Evolutionary conservation across 2,113 vertebrate genomes (phyloP), one percentile per base, ranked within the genome.

Genomic region (Nothoprocta pentlandii): DNA sequence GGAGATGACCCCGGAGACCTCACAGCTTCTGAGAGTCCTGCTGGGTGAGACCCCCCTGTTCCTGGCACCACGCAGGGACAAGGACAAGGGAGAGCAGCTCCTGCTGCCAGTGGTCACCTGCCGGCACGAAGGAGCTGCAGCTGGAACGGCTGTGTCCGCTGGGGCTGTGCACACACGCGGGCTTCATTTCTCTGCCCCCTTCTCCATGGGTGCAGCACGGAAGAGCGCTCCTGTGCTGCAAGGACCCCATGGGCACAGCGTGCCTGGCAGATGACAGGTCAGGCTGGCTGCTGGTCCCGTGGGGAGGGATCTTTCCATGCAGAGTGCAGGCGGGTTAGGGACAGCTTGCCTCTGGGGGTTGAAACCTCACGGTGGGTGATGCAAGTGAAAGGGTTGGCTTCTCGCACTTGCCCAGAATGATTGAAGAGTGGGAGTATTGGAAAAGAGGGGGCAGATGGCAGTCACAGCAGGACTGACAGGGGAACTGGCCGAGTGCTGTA

Each of bases 361-460:
- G 78, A 66, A 84, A 71, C 34, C 8, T 75, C 49, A 44, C 44
- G 88, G 59, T n/a, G 81, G 20, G n/a, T 49, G 36, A 69, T 4
- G 3, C 9, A 58, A 85, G 41, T 46, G 23, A 80, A 89, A 87
- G 36, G 32, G 69, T 74, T 87, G 63, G 36, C 32, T 93, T 90
- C 87, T 87, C 46, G 67, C 30, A 20, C 46, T 70, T 85, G 21
- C 30, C 51, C 51, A 42, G 56, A 61, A 56, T 84, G 69, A 94
- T 16, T 61, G 77, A 94, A 56, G 77, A 94, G 80, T 25, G 61
- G 51, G 73, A 80, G 47, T 76, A 73, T n/a, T 9, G 53, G 59
- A 93, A 70, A 59, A 79, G 49, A 82, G 46, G 36, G 77, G 81
- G 71, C 87, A 92, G 78, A 89, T 85, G 78, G 93, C 67, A 93